Percentiles rank a stretch among this genome's conserved stretches.
phyloP scores from a whole-genome alignment of 37 sponge, comb jelly and placozoan species.

The Haliclona indistincta region DNA sequence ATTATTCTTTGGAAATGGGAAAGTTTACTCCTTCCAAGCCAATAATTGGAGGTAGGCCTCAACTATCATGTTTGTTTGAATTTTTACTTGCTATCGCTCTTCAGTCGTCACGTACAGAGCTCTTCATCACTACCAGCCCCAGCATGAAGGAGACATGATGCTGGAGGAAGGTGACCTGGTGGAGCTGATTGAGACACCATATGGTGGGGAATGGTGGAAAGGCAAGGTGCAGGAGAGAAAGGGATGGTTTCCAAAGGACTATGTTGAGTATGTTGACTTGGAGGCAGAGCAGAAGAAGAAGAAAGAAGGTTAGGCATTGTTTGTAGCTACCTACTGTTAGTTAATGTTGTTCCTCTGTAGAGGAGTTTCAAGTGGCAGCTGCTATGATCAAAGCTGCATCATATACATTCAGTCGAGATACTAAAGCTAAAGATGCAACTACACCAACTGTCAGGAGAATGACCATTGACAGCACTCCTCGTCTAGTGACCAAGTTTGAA shows the following conservation, averaged over 20 bases:
- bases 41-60: constrained; percentile 34
- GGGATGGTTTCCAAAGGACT: constrained; percentile 48
- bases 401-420: constrained; percentile 27
- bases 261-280: constrained; percentile 35
- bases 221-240: constrained; percentile 3
- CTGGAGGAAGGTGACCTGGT: constrained; percentile 65
- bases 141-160: constrained; percentile 48
- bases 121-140: constrained; percentile 53
- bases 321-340: background rate
- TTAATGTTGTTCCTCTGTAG: constrained; percentile 5
- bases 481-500: constrained; percentile 38
- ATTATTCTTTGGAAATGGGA: constrained; percentile 15
- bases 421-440: background rate
- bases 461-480: constrained; percentile 68
- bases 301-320: constrained; percentile 21
- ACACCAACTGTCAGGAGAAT: constrained; percentile 40
- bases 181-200: constrained; percentile 52
- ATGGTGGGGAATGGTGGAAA: constrained; percentile 51
- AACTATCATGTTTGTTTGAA: background rate
- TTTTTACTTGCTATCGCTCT: background rate
- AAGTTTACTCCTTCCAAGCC: constrained; percentile 17
- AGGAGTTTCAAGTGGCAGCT: constrained; percentile 53
- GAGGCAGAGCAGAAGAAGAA: constrained; percentile 41
- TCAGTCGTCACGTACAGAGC: constrained; percentile 55
- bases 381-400: constrained; percentile 69